These are phyloP conservation scores for Eupithecia dodoneata DNA, from an alignment of 2,888 invertebrate genomes.

Conservation along the genomic window DNA sequence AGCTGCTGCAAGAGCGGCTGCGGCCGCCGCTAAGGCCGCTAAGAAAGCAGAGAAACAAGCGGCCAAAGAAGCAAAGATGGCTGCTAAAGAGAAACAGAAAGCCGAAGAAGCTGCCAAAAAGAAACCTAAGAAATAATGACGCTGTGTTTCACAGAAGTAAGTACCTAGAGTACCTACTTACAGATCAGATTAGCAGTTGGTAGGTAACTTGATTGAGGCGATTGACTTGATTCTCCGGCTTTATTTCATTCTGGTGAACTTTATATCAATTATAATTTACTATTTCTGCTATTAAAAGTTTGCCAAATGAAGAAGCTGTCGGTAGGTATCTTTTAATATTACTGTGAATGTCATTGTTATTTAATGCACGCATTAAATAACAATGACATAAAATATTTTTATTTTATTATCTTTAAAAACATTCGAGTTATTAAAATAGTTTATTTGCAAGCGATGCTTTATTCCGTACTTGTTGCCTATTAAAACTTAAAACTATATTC, in stretches of 20 bases:
- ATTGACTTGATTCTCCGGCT: not conserved
- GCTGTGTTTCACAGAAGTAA: not conserved
- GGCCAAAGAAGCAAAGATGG: not conserved
- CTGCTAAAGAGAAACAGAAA: not conserved
- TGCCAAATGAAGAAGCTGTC: not conserved
- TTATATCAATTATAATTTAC: not conserved
- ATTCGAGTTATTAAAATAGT: not conserved
- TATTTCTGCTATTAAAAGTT: not conserved
- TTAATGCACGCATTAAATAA: not conserved
- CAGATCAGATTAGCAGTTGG: not conserved
- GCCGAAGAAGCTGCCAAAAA: not conserved
- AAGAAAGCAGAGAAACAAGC: slow-evolving; percentile 25
- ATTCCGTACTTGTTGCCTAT: not conserved
- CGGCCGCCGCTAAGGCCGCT: not conserved
- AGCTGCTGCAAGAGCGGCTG: not conserved
- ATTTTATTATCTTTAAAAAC: not conserved
- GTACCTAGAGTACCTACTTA: not conserved
- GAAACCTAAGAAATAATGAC: not conserved
- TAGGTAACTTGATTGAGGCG: not conserved
- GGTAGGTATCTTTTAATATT: not conserved
- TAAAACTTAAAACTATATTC: not conserved
- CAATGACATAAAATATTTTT: not conserved
- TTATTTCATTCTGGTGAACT: not conserved
- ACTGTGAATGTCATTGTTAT: not conserved
- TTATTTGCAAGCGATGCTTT: not conserved